These are phyloP conservation scores for Epinotia ramella DNA, from an alignment of 2,888 invertebrate species.

Conservation along the genomic window DNA sequence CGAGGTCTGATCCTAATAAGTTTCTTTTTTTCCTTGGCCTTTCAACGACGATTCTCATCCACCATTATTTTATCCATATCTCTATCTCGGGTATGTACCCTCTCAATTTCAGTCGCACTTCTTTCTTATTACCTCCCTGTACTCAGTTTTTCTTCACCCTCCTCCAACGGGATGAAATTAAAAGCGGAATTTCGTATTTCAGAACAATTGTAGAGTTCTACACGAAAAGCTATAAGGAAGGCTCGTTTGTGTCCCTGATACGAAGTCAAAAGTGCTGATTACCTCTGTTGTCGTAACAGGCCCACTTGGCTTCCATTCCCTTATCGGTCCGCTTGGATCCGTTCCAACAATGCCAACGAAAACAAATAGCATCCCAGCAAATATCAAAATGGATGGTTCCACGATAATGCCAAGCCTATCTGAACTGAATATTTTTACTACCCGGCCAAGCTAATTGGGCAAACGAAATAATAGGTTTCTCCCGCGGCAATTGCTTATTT, in stretches of 20 bases:
- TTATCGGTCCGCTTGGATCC: not conserved
- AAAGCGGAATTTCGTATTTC: too few relatives aligned
- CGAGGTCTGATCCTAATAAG: too few relatives aligned
- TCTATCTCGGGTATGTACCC: too few relatives aligned
- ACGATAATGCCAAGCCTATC: slow-evolving; percentile 11
- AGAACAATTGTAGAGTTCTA: too few relatives aligned
- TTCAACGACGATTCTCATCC: too few relatives aligned
- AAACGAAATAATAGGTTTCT: not conserved
- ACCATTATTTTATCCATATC: too few relatives aligned
- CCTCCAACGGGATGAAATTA: too few relatives aligned
- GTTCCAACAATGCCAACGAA: slow-evolving; percentile 10
- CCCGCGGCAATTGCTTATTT: not conserved
- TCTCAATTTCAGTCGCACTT: too few relatives aligned
- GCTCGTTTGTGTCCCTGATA: not conserved
- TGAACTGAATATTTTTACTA: slow-evolving; percentile 15
- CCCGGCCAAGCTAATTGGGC: not conserved
- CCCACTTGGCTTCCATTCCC: not conserved
- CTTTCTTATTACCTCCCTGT: too few relatives aligned
- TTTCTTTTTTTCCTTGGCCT: too few relatives aligned
- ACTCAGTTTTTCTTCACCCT: too few relatives aligned
- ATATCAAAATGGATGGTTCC: slow-evolving; percentile 13
- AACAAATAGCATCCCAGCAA: slow-evolving; percentile 11
- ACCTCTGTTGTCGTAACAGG: not conserved
- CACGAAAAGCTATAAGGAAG: not conserved
- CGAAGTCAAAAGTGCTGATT: slow-evolving; percentile 4